Conservation (phyloP, 2,113 vertebrate species). For the Pterophyllum scalare region DNA sequence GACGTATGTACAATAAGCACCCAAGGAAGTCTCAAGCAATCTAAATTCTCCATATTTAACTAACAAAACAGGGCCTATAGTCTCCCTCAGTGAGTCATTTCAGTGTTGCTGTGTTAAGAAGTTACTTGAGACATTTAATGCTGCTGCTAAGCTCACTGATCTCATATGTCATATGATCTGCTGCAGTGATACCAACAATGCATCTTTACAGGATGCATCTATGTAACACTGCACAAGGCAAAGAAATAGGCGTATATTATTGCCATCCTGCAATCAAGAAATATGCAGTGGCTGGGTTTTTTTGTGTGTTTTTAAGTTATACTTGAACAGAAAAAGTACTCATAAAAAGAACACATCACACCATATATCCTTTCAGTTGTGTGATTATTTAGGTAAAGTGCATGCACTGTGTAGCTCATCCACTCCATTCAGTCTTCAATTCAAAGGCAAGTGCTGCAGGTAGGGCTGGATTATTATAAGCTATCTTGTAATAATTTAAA, state of each 20-base stretch:
- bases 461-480: slow-evolving; percentile 37
- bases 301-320: neutral
- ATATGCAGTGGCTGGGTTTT: slow-evolving; percentile 19
- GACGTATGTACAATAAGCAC: neutral
- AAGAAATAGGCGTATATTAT: slow-evolving; percentile 20
- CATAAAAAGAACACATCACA: neutral
- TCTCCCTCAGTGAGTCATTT: slow-evolving; percentile 45
- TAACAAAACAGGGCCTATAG: slow-evolving; percentile 74
- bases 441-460: slow-evolving; percentile 1
- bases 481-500: slow-evolving; percentile 44
- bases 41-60: slow-evolving; percentile 15
- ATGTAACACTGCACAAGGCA: slow-evolving; percentile 25
- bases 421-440: neutral
- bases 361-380: neutral
- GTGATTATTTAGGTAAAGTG: neutral
- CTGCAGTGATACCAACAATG: slow-evolving; percentile 16
- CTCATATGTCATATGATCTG: slow-evolving; percentile 40
- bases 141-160: slow-evolving; percentile 47
- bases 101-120: slow-evolving; percentile 50
- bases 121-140: slow-evolving; percentile 55
- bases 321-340: neutral
- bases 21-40: neutral
- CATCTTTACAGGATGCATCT: neutral
- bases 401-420: neutral
- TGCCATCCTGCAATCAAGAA: slow-evolving; percentile 18